A percentile compares a stretch with the other conserved stretches of the same genome.
These are phyloP conservation scores for Drosophila austrosaltans DNA, from an alignment of 2,888 invertebrate genomes.

Conservation along the genomic window DNA sequence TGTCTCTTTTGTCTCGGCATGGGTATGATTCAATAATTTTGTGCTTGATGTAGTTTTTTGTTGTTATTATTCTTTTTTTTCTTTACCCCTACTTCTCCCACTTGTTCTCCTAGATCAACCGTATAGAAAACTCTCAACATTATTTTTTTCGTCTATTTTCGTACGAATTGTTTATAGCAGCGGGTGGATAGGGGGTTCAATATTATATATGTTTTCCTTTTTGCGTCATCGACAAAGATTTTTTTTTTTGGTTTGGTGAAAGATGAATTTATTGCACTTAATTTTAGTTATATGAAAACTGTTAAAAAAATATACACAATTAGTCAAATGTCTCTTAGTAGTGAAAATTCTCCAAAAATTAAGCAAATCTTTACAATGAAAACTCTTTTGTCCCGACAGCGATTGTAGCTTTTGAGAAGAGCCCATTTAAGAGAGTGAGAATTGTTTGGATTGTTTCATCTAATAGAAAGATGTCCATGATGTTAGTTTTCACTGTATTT, in stretches of 20 bases:
- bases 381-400: too few species aligned
- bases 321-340: too few species aligned
- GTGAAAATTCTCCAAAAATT: too few species aligned
- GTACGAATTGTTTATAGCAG: conserved; percentile 28
- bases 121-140: not conserved
- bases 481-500: too few species aligned
- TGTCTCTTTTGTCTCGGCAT: conserved; percentile 35
- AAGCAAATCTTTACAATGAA: too few species aligned
- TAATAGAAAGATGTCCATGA: too few species aligned
- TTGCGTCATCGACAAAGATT: conserved; percentile 44
- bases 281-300: too few species aligned
- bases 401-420: too few species aligned
- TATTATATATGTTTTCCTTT: conserved; percentile 22
- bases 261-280: not conserved
- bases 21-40: conserved; percentile 64
- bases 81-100: conserved; percentile 26
- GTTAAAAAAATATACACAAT: too few species aligned
- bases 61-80: conserved; percentile 22
- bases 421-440: too few species aligned
- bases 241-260: not conserved
- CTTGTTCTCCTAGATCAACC: conserved; percentile 34
- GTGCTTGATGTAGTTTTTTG: conserved; percentile 56
- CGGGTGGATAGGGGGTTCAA: conserved; percentile 24
- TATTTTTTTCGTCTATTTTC: conserved; percentile 40
- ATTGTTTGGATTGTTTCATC: too few species aligned